Percentiles rank a stretch among this genome's conserved stretches.
Evolutionary conservation across 1,140 invertebrate species (phyloP).

Genomic region (Laupala kohalensis): DNA sequence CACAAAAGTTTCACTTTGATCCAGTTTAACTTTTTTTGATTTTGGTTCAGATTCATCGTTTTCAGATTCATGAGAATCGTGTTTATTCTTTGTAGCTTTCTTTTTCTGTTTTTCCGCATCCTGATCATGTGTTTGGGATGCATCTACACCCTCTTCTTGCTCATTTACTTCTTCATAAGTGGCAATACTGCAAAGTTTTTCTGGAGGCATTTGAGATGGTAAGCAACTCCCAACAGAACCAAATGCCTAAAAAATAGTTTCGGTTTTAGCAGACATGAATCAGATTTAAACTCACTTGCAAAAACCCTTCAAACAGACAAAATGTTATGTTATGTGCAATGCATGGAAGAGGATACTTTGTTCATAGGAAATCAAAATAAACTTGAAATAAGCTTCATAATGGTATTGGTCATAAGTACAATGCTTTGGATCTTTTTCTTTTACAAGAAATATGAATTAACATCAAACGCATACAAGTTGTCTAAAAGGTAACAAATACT

Average conservation of each 20-base stretch:
- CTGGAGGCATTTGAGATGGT: conserved; percentile 47
- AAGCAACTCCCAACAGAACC: conserved; percentile 48
- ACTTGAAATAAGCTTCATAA: too few relatives aligned
- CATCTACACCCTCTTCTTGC: background rate
- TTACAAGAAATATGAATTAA: too few relatives aligned
- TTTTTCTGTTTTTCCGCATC: background rate
- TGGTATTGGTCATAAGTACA: too few relatives aligned
- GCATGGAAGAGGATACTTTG: too few relatives aligned
- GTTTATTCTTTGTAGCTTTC: conserved; percentile 14
- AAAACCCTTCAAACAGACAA: too few relatives aligned
- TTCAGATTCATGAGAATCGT: background rate
- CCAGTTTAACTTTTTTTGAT: background rate
- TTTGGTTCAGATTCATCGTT: background rate
- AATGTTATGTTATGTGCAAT: too few relatives aligned
- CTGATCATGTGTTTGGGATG: background rate
- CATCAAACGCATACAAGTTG: too few relatives aligned
- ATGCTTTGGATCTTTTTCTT: too few relatives aligned
- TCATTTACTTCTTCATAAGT: conserved; percentile 7
- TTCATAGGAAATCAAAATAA: too few relatives aligned
- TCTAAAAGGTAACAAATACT: too few relatives aligned
- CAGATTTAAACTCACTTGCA: too few relatives aligned
- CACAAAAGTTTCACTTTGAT: background rate
- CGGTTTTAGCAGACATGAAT: too few relatives aligned
- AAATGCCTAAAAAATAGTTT: conserved; percentile 17
- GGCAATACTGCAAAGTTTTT: conserved; percentile 45